Percentiles rank a stretch among this genome's conserved stretches.
These are phyloP conservation scores for Melieria picta DNA, from an alignment of 2,888 invertebrate species.

Conservation along the genomic window DNA sequence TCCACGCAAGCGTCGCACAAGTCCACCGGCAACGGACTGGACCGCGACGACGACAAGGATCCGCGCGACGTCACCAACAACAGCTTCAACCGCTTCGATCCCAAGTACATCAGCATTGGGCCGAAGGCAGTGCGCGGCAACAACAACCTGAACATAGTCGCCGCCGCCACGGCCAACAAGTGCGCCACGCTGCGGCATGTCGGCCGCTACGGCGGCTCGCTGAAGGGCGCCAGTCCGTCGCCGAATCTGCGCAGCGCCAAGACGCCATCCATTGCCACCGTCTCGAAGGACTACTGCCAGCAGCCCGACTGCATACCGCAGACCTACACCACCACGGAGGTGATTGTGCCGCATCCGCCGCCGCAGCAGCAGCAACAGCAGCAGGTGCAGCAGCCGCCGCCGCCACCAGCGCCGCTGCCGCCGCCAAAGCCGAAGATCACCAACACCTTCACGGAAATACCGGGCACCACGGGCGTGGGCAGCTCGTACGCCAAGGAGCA, in stretches of 20 bases:
- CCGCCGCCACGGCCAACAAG: constrained; percentile 60
- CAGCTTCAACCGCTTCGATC: constrained; percentile 67
- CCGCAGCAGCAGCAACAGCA: constrained; percentile 29
- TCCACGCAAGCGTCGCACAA: constrained; percentile 61
- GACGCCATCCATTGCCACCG: constrained; percentile 66
- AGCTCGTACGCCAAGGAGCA: constrained; percentile 63
- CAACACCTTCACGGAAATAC: constrained; percentile 65
- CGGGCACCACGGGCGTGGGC: constrained; percentile 65
- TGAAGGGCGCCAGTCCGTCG: constrained; percentile 63
- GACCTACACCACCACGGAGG: constrained; percentile 46
- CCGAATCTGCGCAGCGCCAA: constrained; percentile 66
- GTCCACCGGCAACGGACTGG: constrained; percentile 59
- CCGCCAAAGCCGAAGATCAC: constrained; percentile 60
- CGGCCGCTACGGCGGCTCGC: constrained; percentile 65
- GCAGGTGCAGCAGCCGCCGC: constrained; percentile 41
- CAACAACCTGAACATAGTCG: constrained; percentile 61
- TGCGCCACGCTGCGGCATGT: constrained; percentile 66
- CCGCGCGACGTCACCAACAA: constrained; percentile 65
- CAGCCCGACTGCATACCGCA: constrained; percentile 63
- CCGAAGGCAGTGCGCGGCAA: constrained; percentile 65
- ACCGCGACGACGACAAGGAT: constrained; percentile 61
- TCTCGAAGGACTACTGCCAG: constrained; percentile 65
- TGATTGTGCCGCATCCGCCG: constrained; percentile 42
- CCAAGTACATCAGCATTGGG: constrained; percentile 66
- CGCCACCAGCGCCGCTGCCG: constrained; percentile 57